A percentile compares a stretch with the other conserved stretches of the same genome.
Conservation (phyloP, 1,140 invertebrate genomes). For the Drosophila ambigua region DNA sequence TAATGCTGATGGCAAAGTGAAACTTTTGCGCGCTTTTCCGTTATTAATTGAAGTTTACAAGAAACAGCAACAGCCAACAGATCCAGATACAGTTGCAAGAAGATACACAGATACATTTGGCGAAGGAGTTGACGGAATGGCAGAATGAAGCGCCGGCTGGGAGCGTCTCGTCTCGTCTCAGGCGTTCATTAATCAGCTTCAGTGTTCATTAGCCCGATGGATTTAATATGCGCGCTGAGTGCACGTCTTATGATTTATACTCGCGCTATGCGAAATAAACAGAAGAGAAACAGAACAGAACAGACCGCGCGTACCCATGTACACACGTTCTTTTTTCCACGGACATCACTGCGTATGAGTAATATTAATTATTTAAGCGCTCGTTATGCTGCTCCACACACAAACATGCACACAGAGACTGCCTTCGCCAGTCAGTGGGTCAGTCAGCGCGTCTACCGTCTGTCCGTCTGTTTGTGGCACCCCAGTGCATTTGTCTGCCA, state of each 20-base stretch:
- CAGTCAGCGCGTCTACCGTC: constrained; percentile 8
- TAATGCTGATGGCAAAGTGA: constrained; percentile 64
- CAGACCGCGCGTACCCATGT: constrained; percentile 3
- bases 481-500: constrained; percentile 76
- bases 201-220: constrained; percentile 64
- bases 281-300: neutral
- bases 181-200: constrained; percentile 60
- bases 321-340: neutral
- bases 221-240: constrained; percentile 74
- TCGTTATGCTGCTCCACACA: constrained; percentile 56
- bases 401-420: neutral
- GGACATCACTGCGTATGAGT: constrained; percentile 62
- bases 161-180: constrained; percentile 41
- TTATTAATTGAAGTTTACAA: constrained; percentile 72
- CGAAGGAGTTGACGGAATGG: constrained; percentile 8
- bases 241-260: constrained; percentile 74
- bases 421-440: constrained; percentile 53
- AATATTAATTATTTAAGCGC: constrained; percentile 81
- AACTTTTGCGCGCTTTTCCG: constrained; percentile 58
- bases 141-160: neutral
- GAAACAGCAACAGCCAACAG: constrained; percentile 27
- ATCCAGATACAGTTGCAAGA: neutral
- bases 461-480: constrained; percentile 70
- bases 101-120: constrained; percentile 25
- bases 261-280: constrained; percentile 5